phyloP scores from a whole-genome alignment of 2,113 vertebrate genomes.

The Hypomesus transpacificus region DNA sequence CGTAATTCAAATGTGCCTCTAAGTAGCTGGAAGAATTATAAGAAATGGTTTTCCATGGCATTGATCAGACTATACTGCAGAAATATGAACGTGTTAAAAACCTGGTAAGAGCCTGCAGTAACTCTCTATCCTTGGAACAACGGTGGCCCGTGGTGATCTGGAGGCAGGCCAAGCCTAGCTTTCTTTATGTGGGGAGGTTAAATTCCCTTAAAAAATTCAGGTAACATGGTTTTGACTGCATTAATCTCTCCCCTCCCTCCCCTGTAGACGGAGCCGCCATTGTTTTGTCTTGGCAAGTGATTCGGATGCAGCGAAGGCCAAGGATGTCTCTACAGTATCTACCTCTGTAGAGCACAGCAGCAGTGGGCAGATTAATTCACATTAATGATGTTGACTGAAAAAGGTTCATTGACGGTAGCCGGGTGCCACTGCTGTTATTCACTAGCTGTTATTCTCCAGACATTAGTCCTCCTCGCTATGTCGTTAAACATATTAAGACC shows the following conservation, averaged over 20 bases:
- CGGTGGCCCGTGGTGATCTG: conserved; percentile 32
- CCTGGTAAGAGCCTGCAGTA: conserved; percentile 80
- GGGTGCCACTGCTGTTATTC: conserved; percentile 38
- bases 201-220: conserved; percentile 50
- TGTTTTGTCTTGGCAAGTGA: conserved; percentile 36
- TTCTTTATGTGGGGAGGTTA: conserved; percentile 54
- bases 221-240: conserved; percentile 45
- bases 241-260: conserved; percentile 32
- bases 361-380: conserved; percentile 12
- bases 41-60: conserved; percentile 94
- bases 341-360: conserved; percentile 36
- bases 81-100: conserved; percentile 90
- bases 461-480: conserved; percentile 45
- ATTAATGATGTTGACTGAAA: conserved; percentile 41
- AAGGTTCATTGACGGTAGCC: conserved; percentile 7
- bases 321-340: conserved; percentile 39
- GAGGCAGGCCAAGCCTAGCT: conserved; percentile 46
- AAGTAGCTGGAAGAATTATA: conserved; percentile 98
- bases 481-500: conserved; percentile 45
- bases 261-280: conserved; percentile 27
- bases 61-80: conserved; percentile 90
- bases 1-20: conserved; percentile 95
- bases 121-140: conserved; percentile 77
- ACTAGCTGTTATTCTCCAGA: conserved; percentile 28
- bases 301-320: conserved; percentile 24